A percentile compares a stretch with the other conserved stretches of the same genome.
phyloP scores from a whole-genome alignment of 2,888 invertebrate species.

The Ischnus inquisitorius region DNA sequence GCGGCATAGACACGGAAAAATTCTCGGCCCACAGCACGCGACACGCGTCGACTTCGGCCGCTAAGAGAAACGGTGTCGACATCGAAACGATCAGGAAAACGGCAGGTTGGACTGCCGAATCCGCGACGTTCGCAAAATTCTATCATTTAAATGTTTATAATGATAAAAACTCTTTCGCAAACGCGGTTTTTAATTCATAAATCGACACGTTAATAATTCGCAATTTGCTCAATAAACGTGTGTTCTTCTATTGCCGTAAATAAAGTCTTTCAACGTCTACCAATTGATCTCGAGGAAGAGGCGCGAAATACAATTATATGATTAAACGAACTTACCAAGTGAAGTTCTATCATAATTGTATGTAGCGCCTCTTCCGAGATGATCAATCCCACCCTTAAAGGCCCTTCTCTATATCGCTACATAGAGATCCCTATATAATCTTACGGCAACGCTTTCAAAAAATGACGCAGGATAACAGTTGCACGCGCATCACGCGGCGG shows the following conservation, averaged over 20 bases:
- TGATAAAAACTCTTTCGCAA: neutral
- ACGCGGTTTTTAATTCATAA: neutral
- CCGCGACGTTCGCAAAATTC: slow-evolving; percentile 41
- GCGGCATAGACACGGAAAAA: slow-evolving; percentile 42
- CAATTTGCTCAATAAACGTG: slow-evolving; percentile 2
- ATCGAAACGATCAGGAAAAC: slow-evolving; percentile 50
- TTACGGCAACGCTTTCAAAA: slow-evolving; percentile 48
- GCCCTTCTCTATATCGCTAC: neutral
- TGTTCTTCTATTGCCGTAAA: slow-evolving; percentile 28
- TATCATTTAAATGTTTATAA: slow-evolving; percentile 30
- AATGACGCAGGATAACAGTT: no score
- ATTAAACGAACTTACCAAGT: slow-evolving; percentile 55
- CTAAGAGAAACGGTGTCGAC: slow-evolving; percentile 40
- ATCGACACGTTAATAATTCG: neutral
- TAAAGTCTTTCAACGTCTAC: slow-evolving; percentile 55
- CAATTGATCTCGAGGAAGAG: slow-evolving; percentile 63
- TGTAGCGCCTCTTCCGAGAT: slow-evolving; percentile 45
- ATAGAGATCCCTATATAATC: slow-evolving; percentile 12
- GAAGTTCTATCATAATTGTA: no score
- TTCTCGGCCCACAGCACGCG: slow-evolving; percentile 58
- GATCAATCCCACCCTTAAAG: slow-evolving; percentile 26
- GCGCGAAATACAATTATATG: slow-evolving; percentile 62
- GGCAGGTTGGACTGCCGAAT: slow-evolving; percentile 39
- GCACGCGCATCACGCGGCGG: no score
- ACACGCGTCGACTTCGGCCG: slow-evolving; percentile 49